A percentile compares a stretch with the other conserved stretches of the same genome.
These are phyloP conservation scores for Gila robusta DNA, from an alignment of 2,797 vertebrate species.

Conservation along the genomic window DNA sequence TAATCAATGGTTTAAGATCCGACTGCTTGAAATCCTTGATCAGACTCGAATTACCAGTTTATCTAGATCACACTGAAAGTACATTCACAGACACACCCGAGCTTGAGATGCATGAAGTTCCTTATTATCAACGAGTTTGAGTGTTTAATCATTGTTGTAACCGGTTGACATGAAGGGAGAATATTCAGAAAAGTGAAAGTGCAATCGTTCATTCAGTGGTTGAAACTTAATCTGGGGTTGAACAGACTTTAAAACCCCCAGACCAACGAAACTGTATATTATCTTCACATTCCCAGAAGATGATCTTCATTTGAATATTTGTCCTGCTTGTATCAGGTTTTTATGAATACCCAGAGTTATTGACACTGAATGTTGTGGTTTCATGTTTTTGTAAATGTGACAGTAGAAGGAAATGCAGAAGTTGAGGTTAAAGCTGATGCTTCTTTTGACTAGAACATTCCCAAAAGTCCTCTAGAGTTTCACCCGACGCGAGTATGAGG, in stretches of 20 bases:
- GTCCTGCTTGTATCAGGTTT: neutral
- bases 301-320: neutral
- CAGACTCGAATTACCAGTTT: neutral
- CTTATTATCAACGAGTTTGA: no score
- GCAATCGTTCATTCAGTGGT: neutral
- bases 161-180: neutral
- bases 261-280: neutral
- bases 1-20: neutral
- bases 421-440: neutral
- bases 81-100: neutral
- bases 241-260: neutral
- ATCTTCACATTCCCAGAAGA: neutral
- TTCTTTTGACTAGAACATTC: neutral
- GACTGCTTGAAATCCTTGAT: neutral
- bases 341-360: neutral
- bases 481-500: neutral
- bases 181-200: neutral
- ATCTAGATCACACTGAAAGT: neutral
- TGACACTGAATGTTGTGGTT: neutral
- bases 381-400: neutral
- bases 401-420: slow-evolving; percentile 7
- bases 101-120: no score
- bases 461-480: neutral
- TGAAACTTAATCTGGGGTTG: neutral
- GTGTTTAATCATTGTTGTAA: neutral